phyloP scores from a whole-genome alignment of 2,888 invertebrate genomes.

The Epiblema foenella region DNA sequence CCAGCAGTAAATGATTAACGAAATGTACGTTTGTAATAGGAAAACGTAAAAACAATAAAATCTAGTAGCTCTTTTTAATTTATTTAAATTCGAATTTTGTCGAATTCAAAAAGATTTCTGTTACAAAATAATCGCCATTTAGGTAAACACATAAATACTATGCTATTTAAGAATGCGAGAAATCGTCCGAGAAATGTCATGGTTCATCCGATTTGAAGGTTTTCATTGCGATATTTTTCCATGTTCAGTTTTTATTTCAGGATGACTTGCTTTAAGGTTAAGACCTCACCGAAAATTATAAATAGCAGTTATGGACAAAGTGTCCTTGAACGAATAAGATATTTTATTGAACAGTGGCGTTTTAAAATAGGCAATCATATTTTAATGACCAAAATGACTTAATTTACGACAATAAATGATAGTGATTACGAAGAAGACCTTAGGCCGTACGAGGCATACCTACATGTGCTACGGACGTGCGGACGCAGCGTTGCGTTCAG shows the following conservation, averaged over 20 bases:
- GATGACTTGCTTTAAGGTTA: not conserved
- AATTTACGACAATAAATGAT: constrained; percentile 20
- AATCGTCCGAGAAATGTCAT: not conserved
- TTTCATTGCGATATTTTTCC: constrained; percentile 2
- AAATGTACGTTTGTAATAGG: no score
- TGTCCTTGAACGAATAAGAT: not conserved
- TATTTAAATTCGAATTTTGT: no score
- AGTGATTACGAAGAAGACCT: constrained; percentile 11
- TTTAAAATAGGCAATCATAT: not conserved
- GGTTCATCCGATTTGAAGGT: not conserved
- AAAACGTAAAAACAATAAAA: no score
- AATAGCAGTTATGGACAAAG: not conserved
- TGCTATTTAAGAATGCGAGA: not conserved
- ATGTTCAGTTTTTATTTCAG: not conserved
- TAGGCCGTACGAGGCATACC: no score
- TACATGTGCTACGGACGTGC: not conserved
- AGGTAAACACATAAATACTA: no score
- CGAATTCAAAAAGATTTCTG: no score
- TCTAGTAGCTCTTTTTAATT: no score
- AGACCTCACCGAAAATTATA: not conserved
- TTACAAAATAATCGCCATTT: no score
- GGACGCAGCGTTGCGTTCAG: not conserved
- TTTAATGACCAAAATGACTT: not conserved
- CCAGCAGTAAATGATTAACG: no score
- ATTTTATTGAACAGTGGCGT: not conserved